Evolutionary conservation across 2,113 vertebrate species (phyloP), one percentile per base, ranked within the genome.

Genomic region (Ochotona princeps): DNA sequence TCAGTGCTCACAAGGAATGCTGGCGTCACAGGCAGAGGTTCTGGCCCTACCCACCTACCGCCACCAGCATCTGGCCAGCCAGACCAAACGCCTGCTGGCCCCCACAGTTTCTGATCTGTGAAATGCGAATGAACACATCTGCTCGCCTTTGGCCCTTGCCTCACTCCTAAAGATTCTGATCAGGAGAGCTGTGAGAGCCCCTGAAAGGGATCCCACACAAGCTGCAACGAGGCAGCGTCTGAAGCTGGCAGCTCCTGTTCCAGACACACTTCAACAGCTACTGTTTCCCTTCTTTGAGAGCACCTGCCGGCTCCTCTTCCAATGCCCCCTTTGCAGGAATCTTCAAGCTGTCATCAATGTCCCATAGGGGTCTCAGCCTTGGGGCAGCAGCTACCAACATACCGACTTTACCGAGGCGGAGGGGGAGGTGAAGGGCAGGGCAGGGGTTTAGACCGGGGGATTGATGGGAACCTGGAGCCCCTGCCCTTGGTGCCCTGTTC

Each of bases 301-400:
- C 25, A 35, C 8, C 84, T 44, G 35, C 47, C 61, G 54, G 21
- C 11, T 93, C 30, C 49, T 65, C 85, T 47, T 70, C 23, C 81
- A 66, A 30, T 49, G 65, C 17, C 84, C 8, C 72, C 32, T 82
- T 80, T 79, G 23, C 3, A 30, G 38, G 57, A 63, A 47, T 66
- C 70, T 70, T 1, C n/a, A 70, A 72, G 51, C 28, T 84, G 21
- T 63, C 65, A 90, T 72, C 69, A 1, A 9, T 87, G 60, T 87
- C 20, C 26, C 65, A 30, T 28, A 85, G 65, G 32, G 12, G 90
- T 70, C 30, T 69, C 63, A 88, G 84, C 23, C 35, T 82, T 69
- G 79, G 90, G 90, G 38, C 85, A 88, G 65, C 47, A 69, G 47
- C 17, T 92, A 26, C 47, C 57, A 82, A 81, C 47, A 76, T n/a